Conservation (phyloP, 1,140 invertebrate species). For the Neoseiulus cucumeris region DNA sequence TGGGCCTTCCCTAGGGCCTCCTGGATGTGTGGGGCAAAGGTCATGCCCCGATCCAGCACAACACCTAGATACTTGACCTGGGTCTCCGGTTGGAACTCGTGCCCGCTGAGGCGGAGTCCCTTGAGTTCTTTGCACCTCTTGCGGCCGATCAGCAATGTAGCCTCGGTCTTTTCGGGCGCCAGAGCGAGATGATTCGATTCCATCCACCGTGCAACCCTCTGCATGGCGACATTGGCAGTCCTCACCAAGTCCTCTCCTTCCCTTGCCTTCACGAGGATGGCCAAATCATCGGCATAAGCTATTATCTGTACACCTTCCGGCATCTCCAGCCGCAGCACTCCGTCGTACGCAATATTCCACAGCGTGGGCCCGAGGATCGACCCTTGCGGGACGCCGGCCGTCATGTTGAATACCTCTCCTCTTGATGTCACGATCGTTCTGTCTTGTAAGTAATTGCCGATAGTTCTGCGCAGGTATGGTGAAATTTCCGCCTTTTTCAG, state of each 20-base stretch:
- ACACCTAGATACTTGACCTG: not conserved
- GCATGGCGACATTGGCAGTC: not conserved
- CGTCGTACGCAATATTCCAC: not conserved
- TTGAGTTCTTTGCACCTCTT: not conserved
- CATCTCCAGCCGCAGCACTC: not conserved
- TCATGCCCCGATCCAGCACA: not conserved
- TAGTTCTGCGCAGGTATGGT: not conserved
- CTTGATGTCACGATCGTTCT: not conserved
- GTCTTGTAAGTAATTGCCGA: not conserved
- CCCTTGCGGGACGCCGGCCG: not conserved
- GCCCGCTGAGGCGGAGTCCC: not conserved
- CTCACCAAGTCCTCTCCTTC: not conserved
- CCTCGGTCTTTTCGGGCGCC: not conserved
- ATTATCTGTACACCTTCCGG: not conserved
- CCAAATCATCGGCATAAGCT: not conserved
- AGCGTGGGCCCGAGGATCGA: not conserved
- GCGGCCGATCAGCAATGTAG: not conserved
- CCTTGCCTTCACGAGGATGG: not conserved
- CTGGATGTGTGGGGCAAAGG: not conserved
- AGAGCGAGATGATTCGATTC: not conserved
- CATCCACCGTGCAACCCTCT: not conserved
- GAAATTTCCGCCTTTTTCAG: not conserved
- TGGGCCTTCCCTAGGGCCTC: not conserved
- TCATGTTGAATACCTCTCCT: not conserved
- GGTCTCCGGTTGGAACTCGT: not conserved